Evolutionary conservation across 2,888 invertebrate species (phyloP), one percentile per base, ranked within the genome.

Genomic region (Coleophora flavipennella): DNA sequence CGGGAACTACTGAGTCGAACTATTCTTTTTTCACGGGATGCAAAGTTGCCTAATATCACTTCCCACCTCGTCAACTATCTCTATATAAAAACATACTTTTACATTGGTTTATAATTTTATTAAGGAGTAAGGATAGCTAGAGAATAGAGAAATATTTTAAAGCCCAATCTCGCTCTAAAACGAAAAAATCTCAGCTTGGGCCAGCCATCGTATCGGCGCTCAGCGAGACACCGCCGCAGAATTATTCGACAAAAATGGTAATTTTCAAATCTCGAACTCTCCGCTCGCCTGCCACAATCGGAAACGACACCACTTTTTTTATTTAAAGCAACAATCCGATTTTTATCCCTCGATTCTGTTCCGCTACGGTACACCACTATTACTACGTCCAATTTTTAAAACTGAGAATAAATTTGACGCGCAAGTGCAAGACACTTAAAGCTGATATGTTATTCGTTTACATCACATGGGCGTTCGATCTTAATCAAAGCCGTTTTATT

Each of bases 161-260:
- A 74, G 66, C 67, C 67, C 65, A 67, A 74, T 72, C 67, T 68
- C 59, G 59, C 64, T 59, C 62, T 70, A 74, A 71, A 64, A 55
- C 50, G 59, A 59, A 77, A 71, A 76, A 72, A 67, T 55, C 59
- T 58, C 58, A 65, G 64, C 61, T 62, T 65, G 59, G 66, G 66
- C 67, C 67, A 66, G 67, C 67, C 62, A 57, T 67, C 68, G 78
- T 84, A 81, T 81, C 83, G 70, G 68, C 62, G 71, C 69, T 71
- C 72, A 69, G 72, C 66, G 78, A 77, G 80, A 80, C 80, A 80
- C 72, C 67, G 66, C 65, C 50, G 63, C 70, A 81, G 81, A 84
- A 74, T 84, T 84, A 84, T 83, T 74, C 78, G 80, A 75, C 81
- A 80, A 84, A 84, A 81, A 84, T 84, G 83, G 81, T 79, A 84